These are phyloP conservation scores for Polylopha cassiicola DNA, from an alignment of 2,888 invertebrate species.

Conservation along the genomic window DNA sequence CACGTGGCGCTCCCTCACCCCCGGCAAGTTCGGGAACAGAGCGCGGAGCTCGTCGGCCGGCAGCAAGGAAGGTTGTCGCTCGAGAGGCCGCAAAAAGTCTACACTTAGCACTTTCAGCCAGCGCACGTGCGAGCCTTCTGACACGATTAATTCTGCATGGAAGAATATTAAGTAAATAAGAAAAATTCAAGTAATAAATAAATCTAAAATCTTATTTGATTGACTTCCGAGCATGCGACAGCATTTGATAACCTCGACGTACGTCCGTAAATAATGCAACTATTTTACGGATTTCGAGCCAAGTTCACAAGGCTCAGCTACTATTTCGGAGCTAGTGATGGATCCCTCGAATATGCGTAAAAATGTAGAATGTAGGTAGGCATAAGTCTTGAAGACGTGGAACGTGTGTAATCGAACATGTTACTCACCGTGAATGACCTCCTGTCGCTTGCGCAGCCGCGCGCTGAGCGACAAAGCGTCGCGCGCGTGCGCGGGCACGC, in stretches of 20 bases:
- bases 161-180: background rate
- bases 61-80: slow-evolving; percentile 79
- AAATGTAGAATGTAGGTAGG: no score
- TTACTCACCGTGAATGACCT: slow-evolving; percentile 67
- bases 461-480: slow-evolving; percentile 52
- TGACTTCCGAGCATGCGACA: background rate
- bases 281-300: no score
- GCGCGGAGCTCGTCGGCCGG: slow-evolving; percentile 85
- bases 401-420: background rate
- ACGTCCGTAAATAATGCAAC: no score
- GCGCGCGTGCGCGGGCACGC: slow-evolving; percentile 56
- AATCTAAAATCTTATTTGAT: background rate
- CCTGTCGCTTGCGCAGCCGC: slow-evolving; percentile 63
- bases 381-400: no score
- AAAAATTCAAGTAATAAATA: background rate
- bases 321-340: no score
- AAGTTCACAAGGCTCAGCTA: no score
- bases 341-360: no score
- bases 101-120: slow-evolving; percentile 90
- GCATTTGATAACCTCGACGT: background rate
- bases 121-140: slow-evolving; percentile 92
- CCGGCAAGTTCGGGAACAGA: slow-evolving; percentile 90
- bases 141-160: slow-evolving; percentile 84
- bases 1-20: slow-evolving; percentile 79
- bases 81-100: slow-evolving; percentile 89